These are phyloP conservation scores for Dendrocincla fuliginosa DNA, from an alignment of 2,797 vertebrate species.

Conservation along the genomic window DNA sequence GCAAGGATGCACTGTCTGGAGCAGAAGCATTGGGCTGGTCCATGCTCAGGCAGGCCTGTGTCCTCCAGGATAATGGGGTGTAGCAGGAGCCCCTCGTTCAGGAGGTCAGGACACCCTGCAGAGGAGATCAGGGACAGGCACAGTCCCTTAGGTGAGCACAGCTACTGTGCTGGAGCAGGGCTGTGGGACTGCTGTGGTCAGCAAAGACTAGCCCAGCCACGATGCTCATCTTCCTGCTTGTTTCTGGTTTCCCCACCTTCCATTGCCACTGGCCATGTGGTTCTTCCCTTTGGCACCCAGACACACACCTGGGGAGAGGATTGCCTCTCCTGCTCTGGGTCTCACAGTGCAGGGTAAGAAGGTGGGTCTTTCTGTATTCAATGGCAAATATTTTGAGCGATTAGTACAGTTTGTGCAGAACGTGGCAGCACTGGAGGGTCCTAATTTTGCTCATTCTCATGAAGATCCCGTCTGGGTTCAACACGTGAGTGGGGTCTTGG, in stretches of 20 bases:
- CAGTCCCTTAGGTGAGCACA: background rate
- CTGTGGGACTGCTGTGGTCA: fast-evolving
- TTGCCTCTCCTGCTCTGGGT: background rate
- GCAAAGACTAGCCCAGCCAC: fast-evolving
- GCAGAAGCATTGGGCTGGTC: fast-evolving
- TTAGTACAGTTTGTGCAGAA: background rate
- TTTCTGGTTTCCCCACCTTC: background rate
- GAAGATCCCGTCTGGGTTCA: background rate
- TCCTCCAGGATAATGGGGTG: background rate
- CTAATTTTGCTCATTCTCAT: background rate
- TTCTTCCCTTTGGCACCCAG: background rate
- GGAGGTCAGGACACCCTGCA: background rate
- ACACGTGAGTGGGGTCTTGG: background rate
- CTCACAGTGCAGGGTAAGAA: fast-evolving
- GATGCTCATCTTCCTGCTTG: background rate
- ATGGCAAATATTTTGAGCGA: background rate
- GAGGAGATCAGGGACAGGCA: background rate
- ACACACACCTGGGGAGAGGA: background rate
- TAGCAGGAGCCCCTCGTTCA: fast-evolving
- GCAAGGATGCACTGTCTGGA: fast-evolving
- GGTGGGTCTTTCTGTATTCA: background rate
- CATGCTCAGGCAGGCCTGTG: background rate
- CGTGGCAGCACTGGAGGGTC: background rate
- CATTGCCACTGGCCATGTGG: background rate
- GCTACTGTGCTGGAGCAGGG: background rate